These are phyloP conservation scores for Dinocampus coccinellae DNA, from an alignment of 2,888 invertebrate species.

Conservation along the genomic window DNA sequence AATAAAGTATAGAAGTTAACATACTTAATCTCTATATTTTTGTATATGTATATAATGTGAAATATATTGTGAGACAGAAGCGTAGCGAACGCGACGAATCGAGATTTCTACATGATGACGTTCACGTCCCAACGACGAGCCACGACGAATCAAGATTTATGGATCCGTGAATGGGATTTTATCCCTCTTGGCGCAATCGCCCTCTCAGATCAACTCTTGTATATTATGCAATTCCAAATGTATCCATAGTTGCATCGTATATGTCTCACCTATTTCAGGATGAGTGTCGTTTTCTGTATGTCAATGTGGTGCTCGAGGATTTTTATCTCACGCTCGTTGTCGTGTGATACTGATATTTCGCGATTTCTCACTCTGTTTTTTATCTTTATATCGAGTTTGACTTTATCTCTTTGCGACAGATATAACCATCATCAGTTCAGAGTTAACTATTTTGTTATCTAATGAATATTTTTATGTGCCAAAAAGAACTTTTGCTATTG, in stretches of 20 bases:
- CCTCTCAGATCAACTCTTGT: neutral
- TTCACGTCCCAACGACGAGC: conserved; percentile 24
- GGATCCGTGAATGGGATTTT: conserved; percentile 28
- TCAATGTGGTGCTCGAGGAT: neutral
- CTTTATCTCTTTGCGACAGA: neutral
- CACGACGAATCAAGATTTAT: conserved; percentile 37
- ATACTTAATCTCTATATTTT: too few species aligned
- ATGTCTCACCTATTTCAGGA: neutral
- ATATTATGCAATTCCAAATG: neutral
- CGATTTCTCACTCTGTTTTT: conserved; percentile 8
- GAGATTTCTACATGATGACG: conserved; percentile 36
- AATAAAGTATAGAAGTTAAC: too few species aligned
- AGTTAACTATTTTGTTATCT: neutral
- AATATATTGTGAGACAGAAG: conserved; percentile 15
- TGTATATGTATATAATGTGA: too few species aligned
- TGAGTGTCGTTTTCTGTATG: neutral
- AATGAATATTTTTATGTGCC: neutral
- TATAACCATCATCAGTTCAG: neutral
- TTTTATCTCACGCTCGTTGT: neutral
- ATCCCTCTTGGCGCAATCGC: conserved; percentile 21
- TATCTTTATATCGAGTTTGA: neutral
- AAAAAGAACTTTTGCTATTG: neutral
- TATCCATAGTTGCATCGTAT: neutral
- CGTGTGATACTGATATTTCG: conserved; percentile 13
- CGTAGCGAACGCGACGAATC: conserved; percentile 34